Evolutionary conservation across 2,113 vertebrate genomes (phyloP).

Genomic region (Xenus cinereus): DNA sequence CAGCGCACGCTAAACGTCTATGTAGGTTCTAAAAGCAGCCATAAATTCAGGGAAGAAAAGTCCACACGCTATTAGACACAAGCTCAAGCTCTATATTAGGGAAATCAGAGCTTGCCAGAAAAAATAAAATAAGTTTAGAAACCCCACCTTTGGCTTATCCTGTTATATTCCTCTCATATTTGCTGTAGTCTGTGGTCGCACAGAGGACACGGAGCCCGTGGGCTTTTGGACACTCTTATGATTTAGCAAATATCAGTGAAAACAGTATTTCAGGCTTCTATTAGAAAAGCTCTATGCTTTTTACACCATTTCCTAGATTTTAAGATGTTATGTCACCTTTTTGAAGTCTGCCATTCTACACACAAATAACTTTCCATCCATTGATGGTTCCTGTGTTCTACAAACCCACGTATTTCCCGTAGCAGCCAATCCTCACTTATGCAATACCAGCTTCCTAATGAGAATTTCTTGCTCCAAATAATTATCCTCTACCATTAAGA

Average conservation of each 20-base stretch:
- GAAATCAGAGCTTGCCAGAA: neutral
- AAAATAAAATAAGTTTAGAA: neutral
- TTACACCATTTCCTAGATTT: neutral
- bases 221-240: neutral
- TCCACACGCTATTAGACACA: neutral
- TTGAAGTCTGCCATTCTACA: neutral
- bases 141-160: neutral
- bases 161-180: neutral
- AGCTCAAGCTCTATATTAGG: neutral
- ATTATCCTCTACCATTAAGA: neutral
- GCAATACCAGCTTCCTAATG: accelerated
- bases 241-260: neutral
- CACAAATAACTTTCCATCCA: neutral
- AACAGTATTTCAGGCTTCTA: neutral
- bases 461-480: neutral
- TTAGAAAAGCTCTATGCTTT: neutral
- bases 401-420: neutral
- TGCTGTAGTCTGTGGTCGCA: neutral
- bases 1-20: neutral
- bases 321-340: neutral
- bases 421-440: neutral
- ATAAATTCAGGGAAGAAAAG: neutral
- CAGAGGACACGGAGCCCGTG: neutral
- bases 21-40: neutral
- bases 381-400: neutral